These are phyloP conservation scores for Caenorhabditis zanzibari DNA, from an alignment of 2,888 invertebrate genomes.

Conservation along the genomic window DNA sequence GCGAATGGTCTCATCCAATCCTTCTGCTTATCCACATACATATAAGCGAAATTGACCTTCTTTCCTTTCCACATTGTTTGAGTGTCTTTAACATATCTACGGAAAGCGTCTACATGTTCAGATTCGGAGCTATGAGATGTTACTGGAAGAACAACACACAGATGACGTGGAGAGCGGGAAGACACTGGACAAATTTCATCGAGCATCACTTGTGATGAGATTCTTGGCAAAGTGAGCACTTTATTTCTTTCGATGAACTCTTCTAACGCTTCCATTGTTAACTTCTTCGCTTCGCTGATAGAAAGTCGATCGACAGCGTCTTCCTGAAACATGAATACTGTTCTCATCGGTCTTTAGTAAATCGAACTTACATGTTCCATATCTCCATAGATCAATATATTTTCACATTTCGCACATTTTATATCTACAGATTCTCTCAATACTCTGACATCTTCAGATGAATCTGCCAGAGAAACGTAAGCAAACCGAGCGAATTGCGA, in stretches of 20 bases:
- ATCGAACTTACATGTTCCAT: constrained; percentile 78
- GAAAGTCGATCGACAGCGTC: constrained; percentile 78
- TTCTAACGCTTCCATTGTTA: constrained; percentile 81
- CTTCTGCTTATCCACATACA: constrained; percentile 76
- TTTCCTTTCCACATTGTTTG: constrained; percentile 48
- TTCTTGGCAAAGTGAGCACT: constrained; percentile 84
- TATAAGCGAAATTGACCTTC: constrained; percentile 72
- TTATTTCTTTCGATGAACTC: constrained; percentile 84
- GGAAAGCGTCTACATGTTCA: constrained; percentile 72
- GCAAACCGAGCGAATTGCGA: constrained; percentile 80
- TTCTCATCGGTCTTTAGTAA: not conserved
- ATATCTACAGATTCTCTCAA: constrained; percentile 77
- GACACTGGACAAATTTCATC: constrained; percentile 84
- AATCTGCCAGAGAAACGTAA: constrained; percentile 72
- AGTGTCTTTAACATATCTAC: constrained; percentile 70
- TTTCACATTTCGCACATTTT: constrained; percentile 83
- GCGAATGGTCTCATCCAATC: constrained; percentile 79
- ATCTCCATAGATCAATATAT: constrained; percentile 85
- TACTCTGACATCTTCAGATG: constrained; percentile 54
- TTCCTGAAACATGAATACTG: constrained; percentile 63
- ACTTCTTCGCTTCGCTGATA: constrained; percentile 72
- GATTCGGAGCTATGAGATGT: constrained; percentile 64
- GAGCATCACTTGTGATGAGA: constrained; percentile 84
- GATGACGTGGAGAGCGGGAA: constrained; percentile 74
- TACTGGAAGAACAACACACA: constrained; percentile 80